Conservation (phyloP, 2,888 invertebrate species). For the Ectemnius lituratus region DNA sequence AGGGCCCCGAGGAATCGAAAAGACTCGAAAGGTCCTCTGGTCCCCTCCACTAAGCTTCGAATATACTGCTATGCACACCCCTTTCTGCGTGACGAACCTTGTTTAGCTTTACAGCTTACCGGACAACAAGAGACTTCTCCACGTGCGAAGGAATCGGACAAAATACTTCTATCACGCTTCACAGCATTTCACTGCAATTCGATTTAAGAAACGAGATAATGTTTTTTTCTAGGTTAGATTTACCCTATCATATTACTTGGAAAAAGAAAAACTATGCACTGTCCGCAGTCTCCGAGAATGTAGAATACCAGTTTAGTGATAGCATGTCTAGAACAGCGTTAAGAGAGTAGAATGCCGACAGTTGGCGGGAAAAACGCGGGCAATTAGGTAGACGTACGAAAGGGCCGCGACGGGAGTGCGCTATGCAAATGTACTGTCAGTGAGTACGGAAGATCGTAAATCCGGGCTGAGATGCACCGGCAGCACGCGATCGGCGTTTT, state of each 20-base stretch:
- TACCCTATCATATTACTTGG: no score
- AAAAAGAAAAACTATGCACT: no score
- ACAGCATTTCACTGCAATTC: background rate
- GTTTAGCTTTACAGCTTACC: slow-evolving; percentile 2
- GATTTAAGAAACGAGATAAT: no score
- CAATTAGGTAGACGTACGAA: background rate
- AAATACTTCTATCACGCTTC: background rate
- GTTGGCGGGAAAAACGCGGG: background rate
- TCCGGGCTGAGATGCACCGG: slow-evolving; percentile 34
- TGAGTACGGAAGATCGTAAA: slow-evolving; percentile 28
- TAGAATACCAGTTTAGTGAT: no score
- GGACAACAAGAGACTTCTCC: background rate
- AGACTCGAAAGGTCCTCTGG: slow-evolving; percentile 31
- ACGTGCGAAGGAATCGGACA: background rate
- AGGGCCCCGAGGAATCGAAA: slow-evolving; percentile 47
- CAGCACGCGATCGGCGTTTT: slow-evolving; percentile 44
- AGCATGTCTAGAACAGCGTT: no score
- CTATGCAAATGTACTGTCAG: slow-evolving; percentile 38
- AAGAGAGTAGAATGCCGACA: no score
- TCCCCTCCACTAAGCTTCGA: slow-evolving; percentile 13
- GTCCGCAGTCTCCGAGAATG: no score
- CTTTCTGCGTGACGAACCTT: slow-evolving; percentile 17
- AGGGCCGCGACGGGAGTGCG: slow-evolving; percentile 19
- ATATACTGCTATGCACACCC: slow-evolving; percentile 13
- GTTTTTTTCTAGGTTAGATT: no score